Conservation (phyloP, 2,113 vertebrate species). For the Clupea harengus region DNA sequence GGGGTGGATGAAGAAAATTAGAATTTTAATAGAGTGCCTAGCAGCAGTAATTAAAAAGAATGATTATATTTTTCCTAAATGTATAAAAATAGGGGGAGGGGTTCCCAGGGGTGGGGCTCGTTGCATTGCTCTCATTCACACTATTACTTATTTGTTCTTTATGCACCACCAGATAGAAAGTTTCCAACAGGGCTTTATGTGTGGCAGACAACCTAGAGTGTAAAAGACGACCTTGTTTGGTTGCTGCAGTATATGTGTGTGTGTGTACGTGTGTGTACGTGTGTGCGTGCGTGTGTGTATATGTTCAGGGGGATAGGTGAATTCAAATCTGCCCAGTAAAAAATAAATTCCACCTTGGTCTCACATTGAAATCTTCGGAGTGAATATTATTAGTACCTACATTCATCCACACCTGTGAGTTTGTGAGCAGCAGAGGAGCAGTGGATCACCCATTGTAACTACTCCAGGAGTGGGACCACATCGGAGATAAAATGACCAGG, state of each 20-base stretch:
- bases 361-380: background rate
- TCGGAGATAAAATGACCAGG: slow-evolving; percentile 43
- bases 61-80: slow-evolving; percentile 82
- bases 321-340: background rate
- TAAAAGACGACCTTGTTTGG: background rate
- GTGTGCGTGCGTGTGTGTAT: background rate
- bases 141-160: slow-evolving; percentile 26
- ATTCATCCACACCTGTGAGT: background rate
- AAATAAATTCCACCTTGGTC: background rate
- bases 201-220: slow-evolving; percentile 8
- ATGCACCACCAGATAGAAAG: slow-evolving; percentile 32
- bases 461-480: background rate
- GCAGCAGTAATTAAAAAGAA: slow-evolving; percentile 86
- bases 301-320: background rate
- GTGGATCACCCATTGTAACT: background rate
- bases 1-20: slow-evolving; percentile 87
- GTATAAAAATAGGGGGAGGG: slow-evolving; percentile 59
- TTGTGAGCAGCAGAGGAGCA: background rate
- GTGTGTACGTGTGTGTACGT: background rate
- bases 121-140: slow-evolving; percentile 46
- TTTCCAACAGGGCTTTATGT: slow-evolving; percentile 26
- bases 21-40: slow-evolving; percentile 80
- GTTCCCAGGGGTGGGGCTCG: slow-evolving; percentile 46
- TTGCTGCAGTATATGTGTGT: background rate
- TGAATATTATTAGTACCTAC: background rate